phyloP scores from a whole-genome alignment of 2,113 vertebrate genomes.

The Leptocoma aspasia region DNA sequence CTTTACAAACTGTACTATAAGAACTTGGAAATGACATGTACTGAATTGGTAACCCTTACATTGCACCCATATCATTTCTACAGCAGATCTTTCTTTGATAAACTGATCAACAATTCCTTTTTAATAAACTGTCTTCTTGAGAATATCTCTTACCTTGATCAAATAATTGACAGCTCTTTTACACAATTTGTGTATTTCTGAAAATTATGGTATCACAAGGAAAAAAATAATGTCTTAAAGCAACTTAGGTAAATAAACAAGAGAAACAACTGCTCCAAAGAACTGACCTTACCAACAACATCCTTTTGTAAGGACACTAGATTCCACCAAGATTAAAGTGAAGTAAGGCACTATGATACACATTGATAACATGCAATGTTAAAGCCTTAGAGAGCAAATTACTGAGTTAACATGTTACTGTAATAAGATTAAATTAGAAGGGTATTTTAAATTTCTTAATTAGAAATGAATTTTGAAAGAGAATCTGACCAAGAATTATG shows the following conservation, averaged over 20 bases:
- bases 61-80: not conserved
- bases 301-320: not conserved
- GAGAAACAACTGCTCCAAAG: not conserved
- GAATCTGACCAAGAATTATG: not conserved
- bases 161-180: not conserved
- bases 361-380: not conserved
- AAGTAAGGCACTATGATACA: not conserved
- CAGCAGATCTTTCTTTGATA: not conserved
- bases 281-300: not conserved
- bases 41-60: not conserved
- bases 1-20: not conserved
- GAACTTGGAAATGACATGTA: not conserved
- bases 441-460: not conserved
- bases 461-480: not conserved
- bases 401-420: not conserved
- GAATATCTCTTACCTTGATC: not conserved
- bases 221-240: not conserved
- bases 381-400: not conserved
- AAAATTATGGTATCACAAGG: not conserved
- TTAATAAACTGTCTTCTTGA: not conserved
- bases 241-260: not conserved
- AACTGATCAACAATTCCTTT: not conserved
- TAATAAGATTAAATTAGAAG: not conserved
- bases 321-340: not conserved
- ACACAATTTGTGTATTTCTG: not conserved